phyloP scores from a whole-genome alignment of 2,888 invertebrate species.

The Cyclophora punctaria region DNA sequence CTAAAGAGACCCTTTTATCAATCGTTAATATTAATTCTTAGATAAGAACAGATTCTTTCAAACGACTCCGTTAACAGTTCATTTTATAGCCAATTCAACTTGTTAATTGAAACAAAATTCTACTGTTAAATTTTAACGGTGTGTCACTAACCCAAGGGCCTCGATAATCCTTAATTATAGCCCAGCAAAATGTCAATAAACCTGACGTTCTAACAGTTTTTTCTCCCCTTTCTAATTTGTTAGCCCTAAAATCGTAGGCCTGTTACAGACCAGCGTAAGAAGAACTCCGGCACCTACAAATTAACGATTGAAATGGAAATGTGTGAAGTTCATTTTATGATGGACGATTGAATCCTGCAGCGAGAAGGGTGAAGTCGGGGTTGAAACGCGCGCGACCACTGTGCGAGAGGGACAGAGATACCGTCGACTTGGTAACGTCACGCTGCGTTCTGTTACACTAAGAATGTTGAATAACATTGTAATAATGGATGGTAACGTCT shows the following conservation, averaged over 20 bases:
- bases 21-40: too few species aligned
- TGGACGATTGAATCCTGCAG: slow-evolving; percentile 47
- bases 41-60: too few species aligned
- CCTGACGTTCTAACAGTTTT: slow-evolving; percentile 60
- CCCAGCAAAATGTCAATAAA: slow-evolving; percentile 69
- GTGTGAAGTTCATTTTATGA: slow-evolving; percentile 24
- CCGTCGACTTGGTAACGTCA: slow-evolving; percentile 28
- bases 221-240: slow-evolving; percentile 66
- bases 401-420: slow-evolving; percentile 34
- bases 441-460: slow-evolving; percentile 37
- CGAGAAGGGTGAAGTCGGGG: slow-evolving; percentile 61
- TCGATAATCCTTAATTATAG: slow-evolving; percentile 66
- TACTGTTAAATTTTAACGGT: slow-evolving; percentile 54
- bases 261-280: slow-evolving; percentile 31
- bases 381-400: slow-evolving; percentile 47
- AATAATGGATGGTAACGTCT: too few species aligned
- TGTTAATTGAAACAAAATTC: slow-evolving; percentile 53
- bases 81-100: slow-evolving; percentile 33
- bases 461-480: background rate
- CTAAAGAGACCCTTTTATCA: too few species aligned
- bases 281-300: slow-evolving; percentile 16
- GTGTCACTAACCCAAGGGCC: slow-evolving; percentile 51
- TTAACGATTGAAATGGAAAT: slow-evolving; percentile 4
- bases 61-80: slow-evolving; percentile 22
- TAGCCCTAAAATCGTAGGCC: slow-evolving; percentile 65